Conservation (phyloP, 2,888 invertebrate species). For the Embidobia sp. region DNA sequence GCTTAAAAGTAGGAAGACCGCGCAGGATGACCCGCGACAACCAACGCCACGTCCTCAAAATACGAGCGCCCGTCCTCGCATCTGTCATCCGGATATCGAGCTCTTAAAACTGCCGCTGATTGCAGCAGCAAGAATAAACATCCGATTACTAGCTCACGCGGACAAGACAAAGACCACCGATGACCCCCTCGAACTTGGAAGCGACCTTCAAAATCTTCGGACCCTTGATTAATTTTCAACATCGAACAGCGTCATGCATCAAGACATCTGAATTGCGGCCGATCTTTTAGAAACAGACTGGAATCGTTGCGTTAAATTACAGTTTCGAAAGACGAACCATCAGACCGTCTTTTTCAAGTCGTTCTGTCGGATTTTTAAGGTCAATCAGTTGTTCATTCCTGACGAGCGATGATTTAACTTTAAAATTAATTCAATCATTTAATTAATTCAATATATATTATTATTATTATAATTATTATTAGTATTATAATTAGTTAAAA, state of each 20-base stretch:
- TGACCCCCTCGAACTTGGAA: slow-evolving; percentile 22
- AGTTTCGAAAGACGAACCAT: background rate
- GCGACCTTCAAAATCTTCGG: slow-evolving; percentile 2
- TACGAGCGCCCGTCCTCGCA: slow-evolving; percentile 35
- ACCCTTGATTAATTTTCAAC: slow-evolving; percentile 18
- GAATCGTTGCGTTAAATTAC: slow-evolving; percentile 26
- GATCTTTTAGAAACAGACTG: background rate
- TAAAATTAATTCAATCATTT: too few relatives aligned
- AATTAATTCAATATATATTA: too few relatives aligned
- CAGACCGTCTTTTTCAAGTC: background rate
- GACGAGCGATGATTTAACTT: too few relatives aligned
- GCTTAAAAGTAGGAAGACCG: too few relatives aligned
- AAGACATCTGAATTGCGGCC: slow-evolving; percentile 9
- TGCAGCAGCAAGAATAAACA: too few relatives aligned
- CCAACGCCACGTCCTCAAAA: too few relatives aligned
- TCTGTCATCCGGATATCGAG: slow-evolving; percentile 41
- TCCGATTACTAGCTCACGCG: too few relatives aligned
- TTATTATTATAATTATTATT: too few relatives aligned
- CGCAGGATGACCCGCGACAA: slow-evolving; percentile 30
- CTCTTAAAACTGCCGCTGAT: slow-evolving; percentile 35
- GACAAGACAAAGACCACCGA: slow-evolving; percentile 20
- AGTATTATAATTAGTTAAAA: too few relatives aligned
- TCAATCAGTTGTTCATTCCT: too few relatives aligned
- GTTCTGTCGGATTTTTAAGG: background rate
- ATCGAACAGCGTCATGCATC: slow-evolving; percentile 30